Evolutionary conservation across 2,113 vertebrate genomes (phyloP), one percentile per base, ranked within the genome.

Genomic region (Ptilorrhoa leucosticta): DNA sequence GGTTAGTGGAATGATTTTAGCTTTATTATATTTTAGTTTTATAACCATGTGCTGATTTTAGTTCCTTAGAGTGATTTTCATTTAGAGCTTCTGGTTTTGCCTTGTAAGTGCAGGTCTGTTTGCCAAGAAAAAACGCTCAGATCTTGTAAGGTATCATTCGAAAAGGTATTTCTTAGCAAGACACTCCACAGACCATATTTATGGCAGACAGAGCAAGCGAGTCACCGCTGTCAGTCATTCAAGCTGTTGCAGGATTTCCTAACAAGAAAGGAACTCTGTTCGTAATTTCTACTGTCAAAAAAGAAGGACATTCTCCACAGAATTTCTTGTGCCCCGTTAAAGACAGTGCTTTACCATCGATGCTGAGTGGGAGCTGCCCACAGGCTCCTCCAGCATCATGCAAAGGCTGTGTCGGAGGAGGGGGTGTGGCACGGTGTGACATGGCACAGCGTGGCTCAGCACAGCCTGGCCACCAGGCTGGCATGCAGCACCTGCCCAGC

Each of bases 371-470:
- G 31, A 81, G 42, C 27, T 65, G 28, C 42, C 35, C 60, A 8
- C 35, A 28, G 37, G 22, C 58, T 76, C 16, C 19, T 45, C 12
- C 2, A 2, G 44, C 33, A 14, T 30, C 3, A 2, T 2, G 24
- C 15, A 8, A 2, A 15, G 13, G 39, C 28, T 40, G 10, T 2
- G 11, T 13, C 3, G 0, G 33, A 31, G 35, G 44, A 44, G 15
- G 45, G 10, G 3, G 1, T 10, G 37, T 0, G 13, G 28, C 47
- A 20, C 0, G 0, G n/a, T 45, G 58, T 19, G 4, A 56, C 30
- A 19, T 2, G 4, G 37, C 44, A 40, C 13, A 3, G 21, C 8
- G 40, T 8, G 2, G 70, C 23, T 45, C 5, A 2, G 33, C 51
- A 23, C 47, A 63, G 57, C 35, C 58, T 60, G 50, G 20, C 66